Evolutionary conservation across 2,888 invertebrate genomes (phyloP).

Genomic region (Nomada ruficornis): DNA sequence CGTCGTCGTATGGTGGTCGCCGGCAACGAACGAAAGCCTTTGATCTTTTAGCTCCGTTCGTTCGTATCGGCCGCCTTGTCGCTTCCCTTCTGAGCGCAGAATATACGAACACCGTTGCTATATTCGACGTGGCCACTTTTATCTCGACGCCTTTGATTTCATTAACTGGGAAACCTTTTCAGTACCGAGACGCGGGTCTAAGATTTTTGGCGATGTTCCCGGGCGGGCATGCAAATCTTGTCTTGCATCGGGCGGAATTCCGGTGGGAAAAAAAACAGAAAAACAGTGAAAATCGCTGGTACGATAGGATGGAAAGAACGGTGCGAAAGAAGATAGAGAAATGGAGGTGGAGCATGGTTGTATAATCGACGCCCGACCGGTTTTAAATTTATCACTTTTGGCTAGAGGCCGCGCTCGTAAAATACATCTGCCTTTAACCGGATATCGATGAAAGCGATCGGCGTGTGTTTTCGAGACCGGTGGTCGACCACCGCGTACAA

Average conservation of each 20-base stretch:
- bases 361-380: conserved; percentile 46
- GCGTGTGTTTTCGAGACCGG: conserved; percentile 52
- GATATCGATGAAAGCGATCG: conserved; percentile 59
- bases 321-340: not conserved
- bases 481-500: conserved; percentile 36
- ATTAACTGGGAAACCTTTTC: conserved; percentile 36
- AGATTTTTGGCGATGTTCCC: not conserved
- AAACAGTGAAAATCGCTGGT: not conserved
- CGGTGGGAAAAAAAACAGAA: not conserved
- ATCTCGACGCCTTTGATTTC: conserved; percentile 62
- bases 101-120: conserved; percentile 34
- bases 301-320: not conserved
- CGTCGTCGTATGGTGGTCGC: conserved; percentile 21
- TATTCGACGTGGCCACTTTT: conserved; percentile 41
- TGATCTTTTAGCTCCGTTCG: conserved; percentile 63
- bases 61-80: conserved; percentile 40
- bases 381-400: conserved; percentile 60
- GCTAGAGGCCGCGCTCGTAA: conserved; percentile 45
- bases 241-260: conserved; percentile 1
- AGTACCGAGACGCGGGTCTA: not conserved
- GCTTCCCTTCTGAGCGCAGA: conserved; percentile 21
- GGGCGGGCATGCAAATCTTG: conserved; percentile 5
- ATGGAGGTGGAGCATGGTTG: conserved; percentile 31
- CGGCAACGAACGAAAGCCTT: conserved; percentile 57
- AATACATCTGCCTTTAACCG: conserved; percentile 54